Base-by-base conservation (phyloP, 1,140 invertebrate genomes). In the Trichonephila inaurata region DNA sequence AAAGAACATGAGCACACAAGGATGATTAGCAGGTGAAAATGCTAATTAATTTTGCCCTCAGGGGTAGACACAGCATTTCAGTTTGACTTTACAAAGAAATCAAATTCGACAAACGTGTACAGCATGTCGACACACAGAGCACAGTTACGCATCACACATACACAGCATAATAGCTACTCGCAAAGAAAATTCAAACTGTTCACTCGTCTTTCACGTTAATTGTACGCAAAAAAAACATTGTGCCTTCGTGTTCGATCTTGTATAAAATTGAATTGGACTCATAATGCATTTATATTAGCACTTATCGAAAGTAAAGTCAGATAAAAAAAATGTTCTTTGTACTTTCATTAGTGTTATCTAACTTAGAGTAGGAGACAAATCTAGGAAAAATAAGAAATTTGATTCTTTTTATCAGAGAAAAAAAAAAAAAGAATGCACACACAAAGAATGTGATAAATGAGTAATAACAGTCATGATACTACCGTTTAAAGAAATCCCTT, bases 1-100 rank as follows among this genome's bases (percentile, higher is more conserved):
- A 58, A 82, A 91, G 89, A 58, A 62, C 44, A 77, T 91, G 89
- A 60, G 44, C 44, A 60, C 28, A 10, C 16, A 91, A 19, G 6
- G n/a, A 61, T 90, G 69, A 61, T 58, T 33, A 62, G 85, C 44
- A 60, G 19, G 85, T 7, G 16, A 33, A 28, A 33, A 40, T 28
- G 18, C 24, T 16, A 72, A 33, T 72, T 72, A 16, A 72, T 72
- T 72, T 72, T 33, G 16, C 10, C 28, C 28, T 72, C 16, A 18
- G 69, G 24, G 28, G 12, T 72, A 58, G 83, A 24, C 51, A 40
- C 33, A 60, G 58, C 85, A 58, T 87, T 28, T 61, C 60, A 33
- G 24, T 33, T 60, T 83, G 40, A n/a, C 18, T 87, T 62, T 58
- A 87, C 58, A 33, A 33, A 87, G 24, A 62, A 60, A 60, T 18